A percentile compares a stretch with the other conserved stretches of the same genome.
Evolutionary conservation across 2,113 vertebrate genomes (phyloP).

Genomic region (Festucalex cinctus): DNA sequence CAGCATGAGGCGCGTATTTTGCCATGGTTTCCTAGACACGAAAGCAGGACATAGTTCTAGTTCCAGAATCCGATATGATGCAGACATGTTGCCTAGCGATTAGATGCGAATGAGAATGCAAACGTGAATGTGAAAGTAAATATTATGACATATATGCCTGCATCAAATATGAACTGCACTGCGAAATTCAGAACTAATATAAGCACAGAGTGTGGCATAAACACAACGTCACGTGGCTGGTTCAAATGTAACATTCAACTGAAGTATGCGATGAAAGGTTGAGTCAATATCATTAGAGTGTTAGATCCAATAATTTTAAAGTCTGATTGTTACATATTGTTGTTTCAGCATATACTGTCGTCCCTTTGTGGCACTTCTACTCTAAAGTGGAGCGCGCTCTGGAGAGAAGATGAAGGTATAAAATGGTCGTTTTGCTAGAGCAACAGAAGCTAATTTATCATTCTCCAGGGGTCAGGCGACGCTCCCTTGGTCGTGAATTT

Average conservation of each 20-base stretch:
- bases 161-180: not conserved
- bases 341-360: not conserved
- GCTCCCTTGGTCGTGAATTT: constrained; percentile 75
- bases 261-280: not conserved
- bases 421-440: constrained; percentile 73
- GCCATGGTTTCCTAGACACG: too few relatives aligned
- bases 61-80: too few relatives aligned
- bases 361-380: constrained; percentile 8
- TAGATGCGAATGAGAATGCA: too few relatives aligned
- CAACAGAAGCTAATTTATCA: constrained; percentile 75
- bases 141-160: too few relatives aligned
- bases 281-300: not conserved
- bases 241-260: not conserved
- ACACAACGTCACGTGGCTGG: not conserved
- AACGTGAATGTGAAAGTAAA: too few relatives aligned
- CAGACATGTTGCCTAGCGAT: too few relatives aligned
- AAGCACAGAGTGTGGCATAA: not conserved
- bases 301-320: not conserved
- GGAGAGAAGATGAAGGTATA: constrained; percentile 45
- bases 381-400: constrained; percentile 22
- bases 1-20: too few relatives aligned
- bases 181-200: not conserved
- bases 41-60: too few relatives aligned
- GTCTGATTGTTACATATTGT: not conserved
- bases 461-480: constrained; percentile 70